Evolutionary conservation across 2,113 vertebrate genomes (phyloP), one percentile per base, ranked within the genome.

Genomic region (Osmerus mordax): DNA sequence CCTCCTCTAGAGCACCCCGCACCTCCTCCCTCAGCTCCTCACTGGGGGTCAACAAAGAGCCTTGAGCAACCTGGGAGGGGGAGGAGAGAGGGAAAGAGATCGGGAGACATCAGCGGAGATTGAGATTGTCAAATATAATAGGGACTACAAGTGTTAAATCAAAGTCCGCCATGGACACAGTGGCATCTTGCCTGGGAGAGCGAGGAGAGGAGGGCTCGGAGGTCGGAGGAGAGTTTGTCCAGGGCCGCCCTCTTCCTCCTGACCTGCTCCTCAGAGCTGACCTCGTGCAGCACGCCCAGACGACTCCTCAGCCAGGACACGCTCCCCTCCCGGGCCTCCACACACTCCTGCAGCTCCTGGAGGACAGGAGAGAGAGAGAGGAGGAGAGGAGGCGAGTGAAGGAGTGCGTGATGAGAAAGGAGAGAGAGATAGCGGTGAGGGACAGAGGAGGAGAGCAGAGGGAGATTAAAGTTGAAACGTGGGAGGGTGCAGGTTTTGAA

Each of bases 251-350:
- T 92, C 80, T 93, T 94, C 55, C 89, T 94, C 77, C 91, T 92
- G 12, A 91, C 90, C 79, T 97, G 94, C 19, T 84, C 79, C 67
- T 95, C 93, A 62, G 92, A 87, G 84, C 94, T 95, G n/a, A 94
- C 77, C 9, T 94, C 80, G 0, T 87, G 91, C 71, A 99, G 85
- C 77, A 84, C 81, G 75, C 84, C 74, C 36, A 99, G 91, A 55
- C 91, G 94, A 67, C 90, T 91, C 86, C 94, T 94, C 32, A 99
- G 86, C 95, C 95, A 99, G 78, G 79, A 78, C 63, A 97, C 89
- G 67, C 79, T 91, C 81, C 95, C 93, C 21, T 93, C 92, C 73
- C 91, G 87, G 75, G 88, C 86, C 59, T 85, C 88, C 28, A 91
- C 79, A 16, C 81, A 90, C 62, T 86, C 88, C 74, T 90, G 93